phyloP scores from a whole-genome alignment of 2,888 invertebrate genomes.

The Tanaodytes sp. region DNA sequence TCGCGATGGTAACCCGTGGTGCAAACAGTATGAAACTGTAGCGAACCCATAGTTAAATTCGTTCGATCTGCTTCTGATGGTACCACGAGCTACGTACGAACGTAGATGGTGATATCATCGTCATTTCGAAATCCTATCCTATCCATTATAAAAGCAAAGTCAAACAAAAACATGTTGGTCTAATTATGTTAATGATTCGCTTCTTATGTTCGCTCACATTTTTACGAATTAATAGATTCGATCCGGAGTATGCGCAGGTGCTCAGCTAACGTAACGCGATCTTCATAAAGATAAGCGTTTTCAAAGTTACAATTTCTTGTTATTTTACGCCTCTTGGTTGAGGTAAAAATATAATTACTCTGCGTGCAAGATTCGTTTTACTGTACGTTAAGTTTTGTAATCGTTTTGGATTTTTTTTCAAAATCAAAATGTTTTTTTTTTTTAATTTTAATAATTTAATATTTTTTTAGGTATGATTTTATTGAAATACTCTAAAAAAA shows the following conservation, averaged over 20 bases:
- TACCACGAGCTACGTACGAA: constrained; percentile 22
- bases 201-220: constrained; percentile 16
- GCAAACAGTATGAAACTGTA: constrained; percentile 47
- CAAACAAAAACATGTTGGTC: background rate
- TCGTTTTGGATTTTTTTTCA: no score
- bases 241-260: constrained; percentile 39
- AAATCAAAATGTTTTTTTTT: no score
- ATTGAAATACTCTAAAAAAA: no score
- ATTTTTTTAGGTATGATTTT: no score
- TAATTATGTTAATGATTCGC: constrained; percentile 34
- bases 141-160: constrained; percentile 17
- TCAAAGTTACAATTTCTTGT: constrained; percentile 1
- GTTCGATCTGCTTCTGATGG: constrained; percentile 14
- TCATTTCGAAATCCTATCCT: constrained; percentile 4
- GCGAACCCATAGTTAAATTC: constrained; percentile 22
- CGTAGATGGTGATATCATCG: constrained; percentile 29
- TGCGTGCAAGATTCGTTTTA: background rate
- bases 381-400: background rate
- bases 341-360: background rate
- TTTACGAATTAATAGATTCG: constrained; percentile 36
- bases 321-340: constrained; percentile 2
- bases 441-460: no score
- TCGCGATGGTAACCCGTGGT: constrained; percentile 49
- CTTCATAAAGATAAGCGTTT: constrained; percentile 33
- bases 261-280: constrained; percentile 29